Base-by-base conservation (phyloP, 2,888 invertebrate species). In the Sphaerophoria rueppellii region DNA sequence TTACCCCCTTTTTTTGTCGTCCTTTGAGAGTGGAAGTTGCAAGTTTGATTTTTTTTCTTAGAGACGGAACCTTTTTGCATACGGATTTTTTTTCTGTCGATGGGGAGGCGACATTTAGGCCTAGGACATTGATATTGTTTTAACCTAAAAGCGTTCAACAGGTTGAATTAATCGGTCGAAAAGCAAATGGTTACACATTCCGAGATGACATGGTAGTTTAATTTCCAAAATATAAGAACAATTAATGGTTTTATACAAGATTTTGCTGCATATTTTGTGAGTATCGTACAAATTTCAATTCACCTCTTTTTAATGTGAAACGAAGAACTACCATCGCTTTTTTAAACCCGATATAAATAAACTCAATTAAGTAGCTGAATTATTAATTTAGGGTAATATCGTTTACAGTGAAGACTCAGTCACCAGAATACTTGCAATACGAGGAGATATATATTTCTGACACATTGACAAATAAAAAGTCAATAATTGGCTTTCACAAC, bases 1-100 rank as follows among this genome's bases (percentile, higher is more conserved):
- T 40, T 48, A 24, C 24, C 12, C 14, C n/a, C 24, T 12, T 12
- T 48, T 48, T 40, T 43, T 37, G 9, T 16, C 24, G 32, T 12
- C 9, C 6, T 35, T 14, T 50, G 65, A 65, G 16, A 67, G 40
- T 54, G 40, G 52, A 67, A 67, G 67, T 54, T 67, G 24, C 40
- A 60, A 60, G 60, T 60, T 60, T 1, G n/a, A 0, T 40, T 40
- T 54, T 67, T 67, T 65, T 65, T 63, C 48, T 50, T 40, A 67
- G 37, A 40, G 52, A 40, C 40, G 67, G 67, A 67, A 52, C 40
- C 37, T 52, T 63, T 63, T 54, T 35, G 16, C 58, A 65, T 46
- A 63, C 34, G 14, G 1, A 16, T 16, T 40, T 16, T 58, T 40
- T 40, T 9, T 40, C 37, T 43, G 16, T 24, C 16, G 24, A 24